These are phyloP conservation scores for Bombus affinis DNA, from an alignment of 1,140 invertebrate genomes.

Conservation along the genomic window DNA sequence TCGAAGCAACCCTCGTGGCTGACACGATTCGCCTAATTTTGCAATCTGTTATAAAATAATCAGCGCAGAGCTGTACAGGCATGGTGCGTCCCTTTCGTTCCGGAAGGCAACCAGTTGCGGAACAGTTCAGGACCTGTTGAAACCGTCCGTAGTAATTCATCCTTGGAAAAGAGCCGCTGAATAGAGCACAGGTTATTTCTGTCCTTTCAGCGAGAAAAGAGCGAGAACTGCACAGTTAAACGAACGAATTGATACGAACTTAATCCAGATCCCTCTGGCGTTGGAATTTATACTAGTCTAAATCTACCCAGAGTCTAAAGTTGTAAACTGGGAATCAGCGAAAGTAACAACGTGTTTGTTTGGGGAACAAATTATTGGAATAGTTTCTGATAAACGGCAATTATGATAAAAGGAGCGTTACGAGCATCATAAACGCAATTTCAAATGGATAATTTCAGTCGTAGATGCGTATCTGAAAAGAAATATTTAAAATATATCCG, in stretches of 20 bases:
- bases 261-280: neutral
- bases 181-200: conserved; percentile 33
- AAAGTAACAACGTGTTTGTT: neutral
- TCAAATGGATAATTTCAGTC: neutral
- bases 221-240: conserved; percentile 7
- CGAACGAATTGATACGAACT: conserved; percentile 14
- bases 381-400: neutral
- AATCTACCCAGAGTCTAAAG: too few relatives aligned
- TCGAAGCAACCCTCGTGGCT: conserved; percentile 5
- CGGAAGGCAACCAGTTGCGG: conserved; percentile 41
- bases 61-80: neutral
- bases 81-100: conserved; percentile 5
- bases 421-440: neutral
- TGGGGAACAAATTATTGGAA: neutral
- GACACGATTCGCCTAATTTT: neutral
- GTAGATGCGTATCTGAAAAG: neutral
- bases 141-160: conserved; percentile 46
- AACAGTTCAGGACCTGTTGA: conserved; percentile 49
- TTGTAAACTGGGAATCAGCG: neutral
- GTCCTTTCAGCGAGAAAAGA: conserved; percentile 19
- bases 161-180: conserved; percentile 20
- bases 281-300: neutral
- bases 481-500: neutral
- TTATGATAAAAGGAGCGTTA: neutral
- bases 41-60: neutral